phyloP scores from a whole-genome alignment of 2,797 vertebrate species.

The Girardinus metallicus region DNA sequence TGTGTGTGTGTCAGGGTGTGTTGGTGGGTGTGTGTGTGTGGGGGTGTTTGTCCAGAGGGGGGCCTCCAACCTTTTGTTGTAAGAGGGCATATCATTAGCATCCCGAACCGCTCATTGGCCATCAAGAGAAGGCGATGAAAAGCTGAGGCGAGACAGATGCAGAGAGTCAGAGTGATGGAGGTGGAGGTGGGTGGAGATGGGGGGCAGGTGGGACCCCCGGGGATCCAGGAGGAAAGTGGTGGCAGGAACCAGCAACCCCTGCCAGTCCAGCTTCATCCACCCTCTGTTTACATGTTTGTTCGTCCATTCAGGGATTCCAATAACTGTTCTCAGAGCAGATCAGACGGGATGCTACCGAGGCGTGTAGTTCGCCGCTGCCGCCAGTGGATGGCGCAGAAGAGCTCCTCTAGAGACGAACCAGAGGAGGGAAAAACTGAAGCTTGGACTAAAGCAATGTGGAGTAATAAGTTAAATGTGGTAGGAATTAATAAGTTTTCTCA shows the following conservation, averaged over 20 bases:
- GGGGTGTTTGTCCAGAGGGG: slow-evolving; percentile 54
- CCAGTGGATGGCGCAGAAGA: slow-evolving; percentile 68
- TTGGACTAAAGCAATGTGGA: no score
- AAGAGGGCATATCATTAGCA: slow-evolving; percentile 78
- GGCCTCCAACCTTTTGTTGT: slow-evolving; percentile 71
- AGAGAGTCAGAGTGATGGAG: slow-evolving; percentile 15
- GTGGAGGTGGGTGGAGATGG: not conserved
- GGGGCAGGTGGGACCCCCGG: slow-evolving; percentile 9
- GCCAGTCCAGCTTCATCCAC: slow-evolving; percentile 22
- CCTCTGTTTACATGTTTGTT: slow-evolving; percentile 28
- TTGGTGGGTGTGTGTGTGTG: slow-evolving; percentile 33
- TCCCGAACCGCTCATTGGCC: slow-evolving; percentile 75
- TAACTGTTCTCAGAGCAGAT: slow-evolving; percentile 15
- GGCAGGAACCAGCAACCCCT: slow-evolving; percentile 62
- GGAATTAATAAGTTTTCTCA: not conserved
- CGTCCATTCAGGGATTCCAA: slow-evolving; percentile 11
- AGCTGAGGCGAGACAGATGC: slow-evolving; percentile 35
- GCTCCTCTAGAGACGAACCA: slow-evolving; percentile 47
- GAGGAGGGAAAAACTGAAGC: not conserved
- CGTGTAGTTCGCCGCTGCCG: slow-evolving; percentile 45
- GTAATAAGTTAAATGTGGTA: no score
- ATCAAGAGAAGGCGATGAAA: slow-evolving; percentile 53
- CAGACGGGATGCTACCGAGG: slow-evolving; percentile 36
- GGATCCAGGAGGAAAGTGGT: slow-evolving; percentile 48
- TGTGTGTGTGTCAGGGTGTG: slow-evolving; percentile 39